Base-by-base conservation (phyloP, 2,113 vertebrate genomes). In the Euleptes europaea region DNA sequence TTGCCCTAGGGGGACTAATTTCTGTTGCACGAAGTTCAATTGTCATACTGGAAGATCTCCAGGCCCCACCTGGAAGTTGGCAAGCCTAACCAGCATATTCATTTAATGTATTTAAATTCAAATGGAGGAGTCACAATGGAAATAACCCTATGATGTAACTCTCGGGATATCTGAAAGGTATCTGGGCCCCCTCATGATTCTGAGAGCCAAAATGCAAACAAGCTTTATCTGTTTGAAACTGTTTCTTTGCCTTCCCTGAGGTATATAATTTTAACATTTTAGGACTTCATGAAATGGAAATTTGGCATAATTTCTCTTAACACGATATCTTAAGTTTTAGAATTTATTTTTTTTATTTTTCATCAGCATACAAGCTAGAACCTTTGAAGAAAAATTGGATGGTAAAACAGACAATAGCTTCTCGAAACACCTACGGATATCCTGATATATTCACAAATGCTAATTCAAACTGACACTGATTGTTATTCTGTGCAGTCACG, bases 401-500 rank as follows among this genome's bases (percentile, higher is more conserved):
- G 69, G 28, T 38, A 67, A n/a, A 70, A 57, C 47, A 31, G 38
- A 66, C 63, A 78, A 70, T 78, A 7, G 35, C 83, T 78, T 42
- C 35, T 84, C 42, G 38, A 70, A 84, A 84, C 65, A 70, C 74
- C 74, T 78, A 78, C 83, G 54, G 74, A 84, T 70, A 44, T 77
- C 74, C 65, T 57, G 40, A 78, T 84, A 69, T 84, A 78, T 84
- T 57, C 65, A 47, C 47, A 70, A 78, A 78, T 66, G 38, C 65
- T 84, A 84, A 84, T 69, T 77, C 74, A 69, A 84, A 84, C 10
- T 57, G 65, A 42, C 74, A 70, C n/a, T 70, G 63, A 84, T 66
- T 67, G 57, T 78, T 84, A 65, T 84, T 84, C 63, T 84, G 74
- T 19, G 69, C 65, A 84, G 83, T 69, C 74, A 69, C 47, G 10